Base-by-base conservation (phyloP, 1,140 invertebrate genomes). In the Anadara kagoshimensis region DNA sequence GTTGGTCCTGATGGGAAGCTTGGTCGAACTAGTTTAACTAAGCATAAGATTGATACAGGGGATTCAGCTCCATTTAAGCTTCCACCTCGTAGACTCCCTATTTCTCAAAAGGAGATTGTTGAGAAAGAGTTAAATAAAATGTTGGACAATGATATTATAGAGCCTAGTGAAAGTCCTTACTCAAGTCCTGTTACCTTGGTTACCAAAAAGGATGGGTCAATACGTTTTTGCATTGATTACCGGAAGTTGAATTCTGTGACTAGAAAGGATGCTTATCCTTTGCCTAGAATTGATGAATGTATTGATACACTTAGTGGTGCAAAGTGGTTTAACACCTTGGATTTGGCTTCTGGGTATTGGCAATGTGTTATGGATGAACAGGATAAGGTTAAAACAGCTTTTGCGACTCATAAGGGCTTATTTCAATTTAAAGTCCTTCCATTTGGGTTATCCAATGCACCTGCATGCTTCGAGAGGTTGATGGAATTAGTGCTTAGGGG, bases 201-300 rank as follows among this genome's bases (percentile, higher is more conserved):
- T 8, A 56, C 44, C 12, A 72, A 66, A 45, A 72, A 72, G 58
- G 63, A 59, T 61, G 53, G 62, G 14, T 49, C 51, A 16, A 53
- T 57, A n/a, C 14, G 73, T 66, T 24, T 65, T 36, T 68, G 71
- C 43, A 24, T 67, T 53, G 41, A 63, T 58, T 51, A 43, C 64
- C 44, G 71, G 20, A 53, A 62, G 43, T 57, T 80, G 22, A 83
- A 83, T 43, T 10, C 54, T n/a, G 64, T 69, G 14, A 78, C 79
- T 2, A 58, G 22, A 54, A 77, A 65, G 56, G 58, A 77, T 68
- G 70, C 64, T 4, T 73, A 70, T 59, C 70, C 75, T 24, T 61
- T 76, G n/a, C 65, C 65, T 1, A 47, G 47, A 67, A 65, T 73
- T 14, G 64, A 72, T 49, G 68, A 75, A 20, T 59, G 51, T 54